Evolutionary conservation across 2,888 invertebrate species (phyloP), one percentile per base, ranked within the genome.

Genomic region (Polydrusus tereticollis): DNA sequence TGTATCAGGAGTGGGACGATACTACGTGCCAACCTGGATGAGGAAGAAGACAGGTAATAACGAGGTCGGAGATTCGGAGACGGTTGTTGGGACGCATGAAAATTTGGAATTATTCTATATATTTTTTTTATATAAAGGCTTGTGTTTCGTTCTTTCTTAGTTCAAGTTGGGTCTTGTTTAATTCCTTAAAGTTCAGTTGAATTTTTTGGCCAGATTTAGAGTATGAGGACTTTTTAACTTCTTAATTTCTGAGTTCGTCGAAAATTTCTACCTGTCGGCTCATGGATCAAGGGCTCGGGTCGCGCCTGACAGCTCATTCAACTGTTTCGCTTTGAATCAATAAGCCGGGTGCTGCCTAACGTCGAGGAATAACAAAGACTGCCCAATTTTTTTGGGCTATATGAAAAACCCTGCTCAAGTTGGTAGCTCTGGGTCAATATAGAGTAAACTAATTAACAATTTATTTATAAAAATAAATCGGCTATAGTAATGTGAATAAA

Each of bases 271-370:
- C 63, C 63, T 64, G 63, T 52, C 63, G 50, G 52, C 63, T 64
- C 52, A 64, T 64, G 63, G 63, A 63, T 63, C 63, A 63, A 63
- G 63, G 47, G 63, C 63, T 62, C 26, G 43, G 60, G 62, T 62
- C 62, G 63, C 63, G 50, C 52, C 63, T 38, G 63, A 64, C 63
- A 64, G 63, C 63, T 38, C 63, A 64, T 64, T 64, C 50, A 64
- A 64, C 38, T 64, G 63, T 64, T 64, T 52, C 63, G 38, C 52
- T 64, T 64, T 64, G 63, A 64, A 64, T 64, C 63, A 64, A 64
- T 64, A 64, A 64, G 63, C 50, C 38, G 50, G 63, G 18, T 64
- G 63, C 52, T 64, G 47, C 52, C 52, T 55, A 55, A 29, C 52
- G 52, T 55, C 29, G 7, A 55, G 29, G 16, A 55, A 55, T 55